phyloP scores from a whole-genome alignment of 2,888 invertebrate species.

The Andrena fulva region DNA sequence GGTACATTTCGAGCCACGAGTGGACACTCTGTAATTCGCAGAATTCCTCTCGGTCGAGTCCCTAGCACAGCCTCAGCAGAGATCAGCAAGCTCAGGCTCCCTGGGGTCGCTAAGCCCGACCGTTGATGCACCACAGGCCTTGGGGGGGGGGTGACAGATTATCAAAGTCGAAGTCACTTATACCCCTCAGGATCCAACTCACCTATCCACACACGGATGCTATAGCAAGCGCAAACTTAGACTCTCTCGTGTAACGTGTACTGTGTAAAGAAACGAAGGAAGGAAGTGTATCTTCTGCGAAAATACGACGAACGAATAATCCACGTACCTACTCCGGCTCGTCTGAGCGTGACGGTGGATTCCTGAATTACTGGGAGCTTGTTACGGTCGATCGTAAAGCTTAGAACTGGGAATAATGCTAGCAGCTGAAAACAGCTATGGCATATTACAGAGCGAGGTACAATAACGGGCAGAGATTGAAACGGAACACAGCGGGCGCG shows the following conservation, averaged over 20 bases:
- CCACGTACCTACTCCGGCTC: background rate
- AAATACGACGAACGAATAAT: slow-evolving; percentile 14
- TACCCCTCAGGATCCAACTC: background rate
- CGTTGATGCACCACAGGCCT: background rate
- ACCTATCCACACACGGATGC: no score
- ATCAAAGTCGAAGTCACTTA: background rate
- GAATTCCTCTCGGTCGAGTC: background rate
- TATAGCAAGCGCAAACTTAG: no score
- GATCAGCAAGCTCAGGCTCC: background rate
- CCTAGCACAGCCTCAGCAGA: background rate
- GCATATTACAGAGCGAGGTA: slow-evolving; percentile 42
- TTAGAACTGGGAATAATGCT: slow-evolving; percentile 54
- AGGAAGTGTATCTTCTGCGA: background rate
- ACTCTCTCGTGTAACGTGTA: no score
- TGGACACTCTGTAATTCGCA: background rate
- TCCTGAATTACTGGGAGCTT: slow-evolving; percentile 53
- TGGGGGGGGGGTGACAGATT: background rate
- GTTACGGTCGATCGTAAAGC: slow-evolving; percentile 63
- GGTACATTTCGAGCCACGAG: background rate
- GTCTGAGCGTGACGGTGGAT: slow-evolving; percentile 17
- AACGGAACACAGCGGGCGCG: slow-evolving; percentile 15
- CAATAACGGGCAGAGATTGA: slow-evolving; percentile 22
- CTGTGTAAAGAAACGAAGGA: no score
- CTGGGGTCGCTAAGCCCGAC: background rate
- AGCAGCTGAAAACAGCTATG: slow-evolving; percentile 47